These are phyloP conservation scores for Euwallacea fornicatus DNA, from an alignment of 1,140 invertebrate genomes.

Conservation along the genomic window DNA sequence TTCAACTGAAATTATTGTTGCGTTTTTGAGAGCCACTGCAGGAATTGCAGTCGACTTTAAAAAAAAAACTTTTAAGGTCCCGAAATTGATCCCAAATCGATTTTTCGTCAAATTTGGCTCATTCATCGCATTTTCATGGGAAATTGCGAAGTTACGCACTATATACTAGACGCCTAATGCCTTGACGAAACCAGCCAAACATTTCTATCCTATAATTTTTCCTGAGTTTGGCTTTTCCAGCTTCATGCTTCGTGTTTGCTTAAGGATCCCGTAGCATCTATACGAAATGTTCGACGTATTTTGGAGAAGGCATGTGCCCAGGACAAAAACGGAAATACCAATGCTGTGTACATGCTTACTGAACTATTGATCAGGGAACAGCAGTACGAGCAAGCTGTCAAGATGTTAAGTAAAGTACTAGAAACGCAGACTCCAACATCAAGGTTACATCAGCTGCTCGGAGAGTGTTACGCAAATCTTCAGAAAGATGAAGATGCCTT, in stretches of 20 bases:
- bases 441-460: slow-evolving; percentile 70
- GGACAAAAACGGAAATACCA: slow-evolving; percentile 64
- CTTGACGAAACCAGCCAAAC: too few species aligned
- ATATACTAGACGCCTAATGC: too few species aligned
- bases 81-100: too few species aligned
- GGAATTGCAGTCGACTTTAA: too few species aligned
- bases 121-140: too few species aligned
- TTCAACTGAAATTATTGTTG: too few species aligned
- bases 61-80: too few species aligned
- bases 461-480: slow-evolving; percentile 60
- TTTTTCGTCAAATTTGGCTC: too few species aligned
- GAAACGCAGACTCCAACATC: slow-evolving; percentile 62
- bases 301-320: slow-evolving; percentile 70
- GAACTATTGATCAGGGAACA: slow-evolving; percentile 66
- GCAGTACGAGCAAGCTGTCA: slow-evolving; percentile 61
- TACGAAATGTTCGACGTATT: slow-evolving; percentile 59
- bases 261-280: slow-evolving; percentile 69
- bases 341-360: slow-evolving; percentile 69
- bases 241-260: slow-evolving; percentile 63
- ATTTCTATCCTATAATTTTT: background rate
- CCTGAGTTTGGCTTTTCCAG: slow-evolving; percentile 37
- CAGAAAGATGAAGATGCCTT: slow-evolving; percentile 71
- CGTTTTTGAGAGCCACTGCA: too few species aligned
- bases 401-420: slow-evolving; percentile 64
- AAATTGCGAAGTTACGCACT: too few species aligned